Base-by-base conservation (phyloP, 2,888 invertebrate genomes). In the Cyaniris semiargus region DNA sequence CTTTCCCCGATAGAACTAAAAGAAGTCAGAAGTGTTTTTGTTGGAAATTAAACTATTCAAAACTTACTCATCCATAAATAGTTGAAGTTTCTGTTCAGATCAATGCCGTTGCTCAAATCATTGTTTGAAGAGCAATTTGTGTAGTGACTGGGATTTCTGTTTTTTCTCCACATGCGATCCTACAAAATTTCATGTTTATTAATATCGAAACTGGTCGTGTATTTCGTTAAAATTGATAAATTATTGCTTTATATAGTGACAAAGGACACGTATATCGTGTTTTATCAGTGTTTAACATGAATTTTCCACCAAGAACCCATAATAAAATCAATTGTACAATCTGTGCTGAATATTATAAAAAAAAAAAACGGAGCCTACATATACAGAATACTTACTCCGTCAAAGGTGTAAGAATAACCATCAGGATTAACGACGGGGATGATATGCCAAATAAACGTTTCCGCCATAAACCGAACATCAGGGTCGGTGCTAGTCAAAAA, bases 401-500 rank as follows among this genome's bases (percentile, higher is more conserved):
- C 91, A 82, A 96, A 96, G 0, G 96, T 95, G 83, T 95, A 96
- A 1, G 84, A 94, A 84, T 96, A 97, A n/a, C 97, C 97, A 89
- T 97, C 97, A 53, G 96, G 96, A 86, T 97, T 97, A 2, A 94
- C 89, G 0, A 96, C 95, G 0, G 97, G 97, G 78, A 97, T 93
- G 79, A 97, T 94, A 83, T 97, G 96, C 96, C 97, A 97, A 82
- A 97, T 96, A 81, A 96, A 95, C 77, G 92, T 92, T 80, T 96
- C 95, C 1, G 96, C 95, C 82, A 97, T 86, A 13, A 88, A 85
- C 34, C 95, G 91, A 0, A 96, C 91, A 48, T 89, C 89, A 1
- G 92, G 81, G 80, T 96, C 94, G 1, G 85, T 84, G 60, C 96
- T 96, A 0, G 95, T 95, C n/a, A 97, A 86, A 21, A 97, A 88